Conservation (phyloP, 2,888 invertebrate genomes). For the Rhodophaea formosa region DNA sequence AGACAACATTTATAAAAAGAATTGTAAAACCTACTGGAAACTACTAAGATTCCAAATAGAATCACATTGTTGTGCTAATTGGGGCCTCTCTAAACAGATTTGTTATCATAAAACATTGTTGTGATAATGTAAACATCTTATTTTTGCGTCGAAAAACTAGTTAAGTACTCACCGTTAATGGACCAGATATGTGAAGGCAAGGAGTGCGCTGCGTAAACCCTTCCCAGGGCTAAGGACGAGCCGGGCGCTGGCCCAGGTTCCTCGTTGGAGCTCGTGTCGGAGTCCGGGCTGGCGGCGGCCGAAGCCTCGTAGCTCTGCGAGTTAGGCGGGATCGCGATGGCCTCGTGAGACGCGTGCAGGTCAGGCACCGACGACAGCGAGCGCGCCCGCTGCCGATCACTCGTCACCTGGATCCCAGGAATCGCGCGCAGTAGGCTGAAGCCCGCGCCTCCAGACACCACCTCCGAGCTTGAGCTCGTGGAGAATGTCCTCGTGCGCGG, state of each 20-base stretch:
- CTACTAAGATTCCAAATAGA: neutral
- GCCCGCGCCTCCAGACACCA: slow-evolving; percentile 81
- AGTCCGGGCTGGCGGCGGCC: slow-evolving; percentile 84
- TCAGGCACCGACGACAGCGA: slow-evolving; percentile 92
- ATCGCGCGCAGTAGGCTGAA: slow-evolving; percentile 86
- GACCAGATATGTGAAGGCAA: slow-evolving; percentile 96
- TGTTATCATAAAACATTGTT: neutral
- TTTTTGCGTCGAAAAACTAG: neutral
- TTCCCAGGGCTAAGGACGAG: slow-evolving; percentile 83
- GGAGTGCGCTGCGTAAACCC: slow-evolving; percentile 93
- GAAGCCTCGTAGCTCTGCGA: slow-evolving; percentile 83
- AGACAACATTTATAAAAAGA: neutral
- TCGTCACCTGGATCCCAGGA: slow-evolving; percentile 87
- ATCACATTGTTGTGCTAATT: slow-evolving; percentile 2
- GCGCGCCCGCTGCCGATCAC: slow-evolving; percentile 90
- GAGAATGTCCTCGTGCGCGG: slow-evolving; percentile 89
- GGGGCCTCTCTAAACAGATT: neutral
- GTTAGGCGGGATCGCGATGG: slow-evolving; percentile 83
- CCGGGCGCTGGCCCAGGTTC: slow-evolving; percentile 76
- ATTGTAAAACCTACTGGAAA: neutral
- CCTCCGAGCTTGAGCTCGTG: slow-evolving; percentile 85
- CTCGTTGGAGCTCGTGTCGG: slow-evolving; percentile 85
- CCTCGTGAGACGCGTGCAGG: slow-evolving; percentile 82
- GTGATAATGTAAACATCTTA: neutral
- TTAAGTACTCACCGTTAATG: slow-evolving; percentile 87